Evolutionary conservation across 2,888 invertebrate genomes (phyloP).

Genomic region (Agrochola lychnidis): DNA sequence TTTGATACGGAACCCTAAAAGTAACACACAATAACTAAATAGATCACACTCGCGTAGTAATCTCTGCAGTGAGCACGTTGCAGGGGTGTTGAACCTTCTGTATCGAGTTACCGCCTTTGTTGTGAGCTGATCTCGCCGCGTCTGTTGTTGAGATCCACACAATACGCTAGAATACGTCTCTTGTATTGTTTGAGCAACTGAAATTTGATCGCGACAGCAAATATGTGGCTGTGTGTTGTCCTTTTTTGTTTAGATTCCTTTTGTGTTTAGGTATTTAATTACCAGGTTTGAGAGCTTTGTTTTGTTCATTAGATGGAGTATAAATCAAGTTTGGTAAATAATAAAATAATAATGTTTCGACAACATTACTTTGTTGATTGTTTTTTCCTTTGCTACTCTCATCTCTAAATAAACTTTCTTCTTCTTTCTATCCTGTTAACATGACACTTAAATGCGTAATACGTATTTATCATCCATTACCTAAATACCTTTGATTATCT

Average conservation of each 20-base stretch:
- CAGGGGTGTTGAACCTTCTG: slow-evolving; percentile 49
- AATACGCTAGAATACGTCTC: slow-evolving; percentile 37
- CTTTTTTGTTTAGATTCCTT: slow-evolving; percentile 35
- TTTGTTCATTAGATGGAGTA: not conserved
- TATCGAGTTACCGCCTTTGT: slow-evolving; percentile 64
- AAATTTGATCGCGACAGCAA: slow-evolving; percentile 53
- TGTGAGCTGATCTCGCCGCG: slow-evolving; percentile 30
- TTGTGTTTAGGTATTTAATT: slow-evolving; percentile 35
- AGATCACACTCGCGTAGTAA: slow-evolving; percentile 19
- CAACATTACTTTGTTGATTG: not conserved
- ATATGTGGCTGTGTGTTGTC: slow-evolving; percentile 16
- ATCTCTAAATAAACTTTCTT: not conserved
- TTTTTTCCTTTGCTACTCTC: not conserved
- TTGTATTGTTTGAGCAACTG: slow-evolving; percentile 55
- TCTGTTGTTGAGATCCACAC: slow-evolving; percentile 50
- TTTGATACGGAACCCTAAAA: no score
- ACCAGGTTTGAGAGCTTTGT: not conserved
- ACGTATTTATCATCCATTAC: not conserved
- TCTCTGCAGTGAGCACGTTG: slow-evolving; percentile 22
- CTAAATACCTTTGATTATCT: not conserved
- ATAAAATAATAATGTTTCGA: not conserved
- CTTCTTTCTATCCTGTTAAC: not conserved
- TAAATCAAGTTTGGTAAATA: not conserved
- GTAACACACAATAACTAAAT: not conserved
- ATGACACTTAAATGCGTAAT: not conserved